Percentiles rank a stretch among this genome's conserved stretches.
These are phyloP conservation scores for Drosophila nebulosa DNA, from an alignment of 1,140 invertebrate genomes.

Conservation along the genomic window DNA sequence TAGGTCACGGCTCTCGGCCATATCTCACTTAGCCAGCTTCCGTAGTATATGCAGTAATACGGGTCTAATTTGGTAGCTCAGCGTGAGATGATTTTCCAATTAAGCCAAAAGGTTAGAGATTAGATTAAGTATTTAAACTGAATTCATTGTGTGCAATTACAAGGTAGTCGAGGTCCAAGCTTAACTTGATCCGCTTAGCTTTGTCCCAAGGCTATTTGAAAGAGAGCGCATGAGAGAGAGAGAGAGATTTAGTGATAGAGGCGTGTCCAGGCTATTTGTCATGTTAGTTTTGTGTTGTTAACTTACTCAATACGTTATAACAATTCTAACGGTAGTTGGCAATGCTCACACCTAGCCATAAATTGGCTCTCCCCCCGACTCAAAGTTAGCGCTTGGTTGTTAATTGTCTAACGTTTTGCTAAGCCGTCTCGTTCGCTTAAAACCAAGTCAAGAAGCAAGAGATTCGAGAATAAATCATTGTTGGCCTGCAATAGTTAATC, in stretches of 20 bases:
- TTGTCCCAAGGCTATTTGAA: slow-evolving; percentile 18
- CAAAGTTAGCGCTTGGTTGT: slow-evolving; percentile 51
- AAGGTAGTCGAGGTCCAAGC: slow-evolving; percentile 28
- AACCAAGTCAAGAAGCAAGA: neutral
- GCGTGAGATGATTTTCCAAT: slow-evolving; percentile 41
- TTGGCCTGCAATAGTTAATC: slow-evolving; percentile 28
- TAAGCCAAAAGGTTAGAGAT: slow-evolving; percentile 39
- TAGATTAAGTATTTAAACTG: slow-evolving; percentile 17
- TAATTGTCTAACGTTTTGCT: slow-evolving; percentile 54
- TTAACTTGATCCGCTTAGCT: slow-evolving; percentile 36
- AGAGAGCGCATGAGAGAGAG: neutral
- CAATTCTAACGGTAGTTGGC: slow-evolving; percentile 55
- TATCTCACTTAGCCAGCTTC: slow-evolving; percentile 33
- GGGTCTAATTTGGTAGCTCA: slow-evolving; percentile 47
- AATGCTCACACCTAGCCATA: slow-evolving; percentile 29
- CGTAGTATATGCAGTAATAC: slow-evolving; percentile 51
- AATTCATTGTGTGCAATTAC: slow-evolving; percentile 8
- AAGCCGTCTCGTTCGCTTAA: slow-evolving; percentile 27
- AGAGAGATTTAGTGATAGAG: neutral
- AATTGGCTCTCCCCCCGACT: slow-evolving; percentile 11
- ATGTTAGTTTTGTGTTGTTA: neutral
- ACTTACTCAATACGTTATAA: slow-evolving; percentile 33
- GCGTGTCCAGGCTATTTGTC: slow-evolving; percentile 51
- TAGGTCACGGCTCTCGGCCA: slow-evolving; percentile 61
- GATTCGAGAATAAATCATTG: slow-evolving; percentile 35